A percentile compares a stretch with the other conserved stretches of the same genome.
Conservation (phyloP, 2,113 vertebrate genomes). For the Peucedramus taeniatus region DNA sequence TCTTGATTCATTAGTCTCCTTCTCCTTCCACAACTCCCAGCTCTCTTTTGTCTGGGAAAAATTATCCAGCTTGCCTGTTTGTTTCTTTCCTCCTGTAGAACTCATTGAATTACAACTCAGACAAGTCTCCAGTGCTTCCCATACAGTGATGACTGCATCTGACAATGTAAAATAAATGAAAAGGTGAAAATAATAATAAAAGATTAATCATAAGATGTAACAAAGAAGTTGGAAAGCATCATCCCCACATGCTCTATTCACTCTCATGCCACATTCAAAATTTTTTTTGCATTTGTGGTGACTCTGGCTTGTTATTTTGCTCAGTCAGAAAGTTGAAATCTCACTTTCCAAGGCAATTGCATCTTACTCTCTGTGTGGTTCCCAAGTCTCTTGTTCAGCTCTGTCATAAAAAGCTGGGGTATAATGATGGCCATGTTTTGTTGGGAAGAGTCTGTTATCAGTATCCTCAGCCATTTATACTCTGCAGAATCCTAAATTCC, state of each 20-base stretch:
- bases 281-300: neutral
- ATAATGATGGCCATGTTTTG: neutral
- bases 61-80: neutral
- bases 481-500: neutral
- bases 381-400: neutral
- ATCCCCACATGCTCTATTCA: neutral
- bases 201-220: accelerated
- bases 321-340: neutral
- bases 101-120: neutral
- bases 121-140: neutral
- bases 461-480: neutral
- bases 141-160: neutral
- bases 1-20: neutral
- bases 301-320: neutral
- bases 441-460: neutral
- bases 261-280: accelerated
- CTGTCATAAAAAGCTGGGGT: neutral
- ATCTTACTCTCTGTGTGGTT: neutral
- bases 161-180: neutral
- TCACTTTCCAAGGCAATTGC: neutral
- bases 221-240: neutral
- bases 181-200: neutral
- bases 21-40: neutral
- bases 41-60: neutral
- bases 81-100: neutral